Percentiles rank a stretch among this genome's conserved stretches.
Conservation (phyloP, 2,113 vertebrate genomes). For the Cavia aperea region DNA sequence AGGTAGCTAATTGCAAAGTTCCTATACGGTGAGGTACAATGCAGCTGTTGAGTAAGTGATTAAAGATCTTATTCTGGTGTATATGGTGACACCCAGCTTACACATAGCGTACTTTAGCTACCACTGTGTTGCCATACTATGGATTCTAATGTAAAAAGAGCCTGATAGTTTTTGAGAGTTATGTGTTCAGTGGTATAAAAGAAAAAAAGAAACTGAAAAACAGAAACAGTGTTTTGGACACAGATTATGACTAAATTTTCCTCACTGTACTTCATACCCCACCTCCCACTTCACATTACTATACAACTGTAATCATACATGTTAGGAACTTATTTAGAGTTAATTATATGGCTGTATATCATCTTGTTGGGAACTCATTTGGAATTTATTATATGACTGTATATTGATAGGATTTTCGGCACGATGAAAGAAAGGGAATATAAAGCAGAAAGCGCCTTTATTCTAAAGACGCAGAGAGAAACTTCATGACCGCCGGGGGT, state of each 20-base stretch:
- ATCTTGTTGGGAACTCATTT: not conserved
- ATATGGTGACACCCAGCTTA: not conserved
- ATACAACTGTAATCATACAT: fast-evolving
- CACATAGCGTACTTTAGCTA: not conserved
- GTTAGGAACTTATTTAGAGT: not conserved
- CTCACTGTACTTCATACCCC: too few species aligned
- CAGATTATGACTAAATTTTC: not conserved
- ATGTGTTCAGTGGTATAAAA: not conserved
- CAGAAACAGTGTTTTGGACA: not conserved
- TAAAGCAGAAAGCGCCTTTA: too few species aligned
- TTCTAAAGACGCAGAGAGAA: too few species aligned
- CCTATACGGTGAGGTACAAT: not conserved
- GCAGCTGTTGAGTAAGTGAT: not conserved
- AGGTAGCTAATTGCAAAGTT: not conserved
- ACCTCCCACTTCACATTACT: not conserved
- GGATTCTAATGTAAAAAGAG: not conserved
- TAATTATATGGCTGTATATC: not conserved
- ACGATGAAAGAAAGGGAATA: too few species aligned
- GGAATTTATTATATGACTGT: not conserved
- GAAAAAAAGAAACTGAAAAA: conserved; percentile 31
- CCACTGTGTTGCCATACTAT: not conserved
- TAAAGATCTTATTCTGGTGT: not conserved
- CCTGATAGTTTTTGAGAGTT: not conserved
- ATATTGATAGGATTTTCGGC: too few species aligned
- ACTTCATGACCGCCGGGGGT: too few species aligned